A percentile compares a stretch with the other conserved stretches of the same genome.
Evolutionary conservation across 1,140 invertebrate species (phyloP).

Genomic region (Macrotrachela quadricornifera): DNA sequence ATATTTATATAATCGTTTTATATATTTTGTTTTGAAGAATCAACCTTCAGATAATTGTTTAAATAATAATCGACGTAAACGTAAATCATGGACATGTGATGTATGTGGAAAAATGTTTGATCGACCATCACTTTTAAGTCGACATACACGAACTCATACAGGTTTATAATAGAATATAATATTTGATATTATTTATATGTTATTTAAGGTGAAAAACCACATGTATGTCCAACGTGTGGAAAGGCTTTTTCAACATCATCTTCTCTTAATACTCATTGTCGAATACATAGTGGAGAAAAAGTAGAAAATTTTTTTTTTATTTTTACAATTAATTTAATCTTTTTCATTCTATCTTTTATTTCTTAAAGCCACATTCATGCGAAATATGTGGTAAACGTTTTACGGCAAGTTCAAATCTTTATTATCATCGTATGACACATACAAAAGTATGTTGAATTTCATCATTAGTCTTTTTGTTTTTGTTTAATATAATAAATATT

Average conservation of each 20-base stretch:
- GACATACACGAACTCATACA: slow-evolving; percentile 27
- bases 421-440: slow-evolving; percentile 93
- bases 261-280: slow-evolving; percentile 74
- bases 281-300: slow-evolving; percentile 76
- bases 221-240: slow-evolving; percentile 80
- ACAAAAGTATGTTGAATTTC: background rate
- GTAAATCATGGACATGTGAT: slow-evolving; percentile 37
- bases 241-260: slow-evolving; percentile 78
- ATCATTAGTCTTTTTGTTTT: background rate
- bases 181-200: no score
- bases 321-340: slow-evolving; percentile 58
- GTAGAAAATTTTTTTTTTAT: no score
- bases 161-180: no score
- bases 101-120: slow-evolving; percentile 67
- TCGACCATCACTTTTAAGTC: slow-evolving; percentile 40
- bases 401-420: slow-evolving; percentile 81
- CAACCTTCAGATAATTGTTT: no score
- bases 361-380: slow-evolving; percentile 55
- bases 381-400: slow-evolving; percentile 82
- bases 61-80: slow-evolving; percentile 1
- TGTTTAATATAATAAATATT: background rate
- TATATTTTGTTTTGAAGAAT: background rate
- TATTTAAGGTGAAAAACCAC: slow-evolving; percentile 56
- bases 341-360: slow-evolving; percentile 35
- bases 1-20: background rate